These are phyloP conservation scores for Parochlus steinenii DNA, from an alignment of 2,888 invertebrate genomes.

Conservation along the genomic window DNA sequence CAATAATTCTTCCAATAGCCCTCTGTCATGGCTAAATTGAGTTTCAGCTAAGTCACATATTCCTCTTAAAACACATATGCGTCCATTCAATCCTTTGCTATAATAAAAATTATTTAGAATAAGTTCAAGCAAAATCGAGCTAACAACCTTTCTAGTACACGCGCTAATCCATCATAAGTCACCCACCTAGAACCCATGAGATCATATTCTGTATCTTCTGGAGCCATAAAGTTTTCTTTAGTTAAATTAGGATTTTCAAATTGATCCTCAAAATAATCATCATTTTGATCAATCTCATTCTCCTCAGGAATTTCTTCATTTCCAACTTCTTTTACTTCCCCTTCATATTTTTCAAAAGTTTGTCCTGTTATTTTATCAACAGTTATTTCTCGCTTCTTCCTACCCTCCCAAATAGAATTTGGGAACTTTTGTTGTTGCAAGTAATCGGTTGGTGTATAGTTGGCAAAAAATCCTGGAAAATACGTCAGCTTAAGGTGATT, in stretches of 20 bases:
- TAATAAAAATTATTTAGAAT: conserved; percentile 27
- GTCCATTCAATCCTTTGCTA: conserved; percentile 46
- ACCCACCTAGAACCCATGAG: background rate
- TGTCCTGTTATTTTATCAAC: conserved; percentile 1
- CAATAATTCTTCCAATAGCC: conserved; percentile 55
- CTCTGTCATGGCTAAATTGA: conserved; percentile 49
- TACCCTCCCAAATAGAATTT: too few species aligned
- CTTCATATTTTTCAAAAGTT: conserved; percentile 10
- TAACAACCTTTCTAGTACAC: conserved; percentile 21
- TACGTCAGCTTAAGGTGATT: background rate
- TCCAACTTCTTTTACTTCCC: conserved; percentile 5
- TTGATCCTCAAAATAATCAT: too few species aligned
- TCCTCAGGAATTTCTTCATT: background rate
- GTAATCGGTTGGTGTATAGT: background rate
- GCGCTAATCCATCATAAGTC: conserved; percentile 25
- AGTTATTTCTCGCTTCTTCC: too few species aligned
- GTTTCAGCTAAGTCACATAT: conserved; percentile 60
- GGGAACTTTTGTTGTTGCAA: background rate
- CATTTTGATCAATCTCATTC: background rate
- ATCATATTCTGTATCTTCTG: background rate
- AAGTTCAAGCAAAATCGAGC: conserved; percentile 22
- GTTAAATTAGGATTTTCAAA: too few species aligned
- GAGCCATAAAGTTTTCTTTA: background rate
- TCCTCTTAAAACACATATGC: conserved; percentile 52
- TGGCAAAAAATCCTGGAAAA: conserved; percentile 1